These are phyloP conservation scores for Lepetodrilus schrolli DNA, from an alignment of 2,888 invertebrate genomes.

Conservation along the genomic window DNA sequence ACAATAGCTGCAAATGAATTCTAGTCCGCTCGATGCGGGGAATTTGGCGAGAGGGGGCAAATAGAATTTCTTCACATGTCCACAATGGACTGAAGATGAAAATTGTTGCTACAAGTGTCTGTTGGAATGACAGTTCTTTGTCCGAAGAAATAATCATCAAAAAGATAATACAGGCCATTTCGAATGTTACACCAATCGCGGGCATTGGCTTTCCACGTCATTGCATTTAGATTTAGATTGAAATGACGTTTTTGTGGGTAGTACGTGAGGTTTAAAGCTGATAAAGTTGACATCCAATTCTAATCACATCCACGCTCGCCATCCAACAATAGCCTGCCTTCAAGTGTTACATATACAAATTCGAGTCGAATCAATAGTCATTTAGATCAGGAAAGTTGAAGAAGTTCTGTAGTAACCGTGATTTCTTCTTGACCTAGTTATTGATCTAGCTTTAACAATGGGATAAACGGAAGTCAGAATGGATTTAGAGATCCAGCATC, in stretches of 20 bases:
- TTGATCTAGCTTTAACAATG: neutral
- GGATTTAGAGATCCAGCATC: too few species aligned
- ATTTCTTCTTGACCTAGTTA: conserved; percentile 10
- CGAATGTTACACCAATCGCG: conserved; percentile 11
- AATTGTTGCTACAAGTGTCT: conserved; percentile 24
- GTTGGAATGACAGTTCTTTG: conserved; percentile 2
- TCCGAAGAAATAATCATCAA: conserved; percentile 14
- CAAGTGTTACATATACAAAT: conserved; percentile 25
- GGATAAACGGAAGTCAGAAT: too few species aligned
- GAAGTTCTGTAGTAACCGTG: neutral
- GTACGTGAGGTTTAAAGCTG: neutral
- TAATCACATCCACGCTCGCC: neutral
- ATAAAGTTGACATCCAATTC: neutral
- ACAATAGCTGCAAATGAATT: conserved; percentile 21
- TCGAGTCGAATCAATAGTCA: conserved; percentile 9
- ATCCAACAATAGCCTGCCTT: neutral
- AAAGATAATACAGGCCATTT: conserved; percentile 23
- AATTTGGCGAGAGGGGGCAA: conserved; percentile 18
- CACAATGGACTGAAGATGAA: conserved; percentile 21
- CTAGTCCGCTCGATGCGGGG: conserved; percentile 20
- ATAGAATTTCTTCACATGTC: conserved; percentile 24
- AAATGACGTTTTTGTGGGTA: conserved; percentile 23
- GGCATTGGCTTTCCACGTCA: conserved; percentile 13
- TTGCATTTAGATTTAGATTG: conserved; percentile 18
- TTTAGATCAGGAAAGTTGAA: conserved; percentile 3